A percentile compares a stretch with the other conserved stretches of the same genome.
Evolutionary conservation across 2,888 invertebrate species (phyloP).

Genomic region (Hedya salicella): DNA sequence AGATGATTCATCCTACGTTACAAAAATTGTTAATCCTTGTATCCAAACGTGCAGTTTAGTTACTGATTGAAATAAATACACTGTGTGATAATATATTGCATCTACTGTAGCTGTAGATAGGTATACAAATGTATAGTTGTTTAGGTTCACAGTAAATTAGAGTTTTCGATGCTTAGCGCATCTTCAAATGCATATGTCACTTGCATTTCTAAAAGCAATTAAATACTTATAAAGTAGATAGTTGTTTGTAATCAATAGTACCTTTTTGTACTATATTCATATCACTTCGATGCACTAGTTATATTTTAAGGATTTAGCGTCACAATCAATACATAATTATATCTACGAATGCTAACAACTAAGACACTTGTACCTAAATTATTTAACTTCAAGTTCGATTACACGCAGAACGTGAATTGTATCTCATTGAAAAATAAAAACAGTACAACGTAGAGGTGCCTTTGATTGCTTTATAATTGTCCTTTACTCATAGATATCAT

Average conservation of each 20-base stretch:
- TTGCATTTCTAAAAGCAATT: conserved; percentile 48
- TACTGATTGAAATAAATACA: conserved; percentile 24
- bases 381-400: conserved; percentile 63
- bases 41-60: background rate
- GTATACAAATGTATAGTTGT: conserved; percentile 44
- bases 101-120: conserved; percentile 36
- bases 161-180: conserved; percentile 45
- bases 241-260: conserved; percentile 51
- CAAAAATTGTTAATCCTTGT: background rate
- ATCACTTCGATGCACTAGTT: conserved; percentile 72
- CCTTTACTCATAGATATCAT: conserved; percentile 45
- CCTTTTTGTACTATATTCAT: conserved; percentile 56
- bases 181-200: conserved; percentile 30
- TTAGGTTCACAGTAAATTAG: conserved; percentile 47
- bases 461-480: conserved; percentile 46
- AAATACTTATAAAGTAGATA: conserved; percentile 50
- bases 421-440: conserved; percentile 72
- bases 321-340: conserved; percentile 56
- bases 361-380: conserved; percentile 68
- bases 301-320: conserved; percentile 62
- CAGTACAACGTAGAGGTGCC: conserved; percentile 60
- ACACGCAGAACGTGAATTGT: conserved; percentile 61
- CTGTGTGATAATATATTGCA: conserved; percentile 24
- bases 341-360: conserved; percentile 58
- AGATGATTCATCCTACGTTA: too few species aligned